Conservation (phyloP, 2,797 vertebrate genomes). For the Erpetoichthys calabaricus region DNA sequence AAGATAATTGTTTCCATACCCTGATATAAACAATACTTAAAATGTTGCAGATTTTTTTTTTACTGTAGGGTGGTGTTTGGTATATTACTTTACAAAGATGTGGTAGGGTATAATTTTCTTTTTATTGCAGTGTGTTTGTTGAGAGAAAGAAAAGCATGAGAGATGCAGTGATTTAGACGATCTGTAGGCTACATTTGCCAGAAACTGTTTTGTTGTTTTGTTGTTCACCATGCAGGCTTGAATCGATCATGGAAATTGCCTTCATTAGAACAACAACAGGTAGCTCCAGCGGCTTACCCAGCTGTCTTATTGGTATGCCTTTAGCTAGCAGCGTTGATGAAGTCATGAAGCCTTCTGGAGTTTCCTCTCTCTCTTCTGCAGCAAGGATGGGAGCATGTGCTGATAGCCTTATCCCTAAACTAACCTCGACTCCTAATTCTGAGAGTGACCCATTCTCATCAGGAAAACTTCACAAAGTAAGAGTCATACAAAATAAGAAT, state of each 20-base stretch:
- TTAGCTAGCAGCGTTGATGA: slow-evolving; percentile 3
- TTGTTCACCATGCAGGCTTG: slow-evolving; percentile 45
- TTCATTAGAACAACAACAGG: slow-evolving; percentile 63
- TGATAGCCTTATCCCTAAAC: slow-evolving; percentile 31
- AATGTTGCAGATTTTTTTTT: too few species aligned
- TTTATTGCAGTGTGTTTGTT: too few species aligned
- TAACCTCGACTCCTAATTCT: slow-evolving; percentile 29
- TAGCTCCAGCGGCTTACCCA: slow-evolving; percentile 16
- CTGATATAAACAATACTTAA: too few species aligned
- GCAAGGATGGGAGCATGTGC: background rate
- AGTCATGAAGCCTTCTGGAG: slow-evolving; percentile 16
- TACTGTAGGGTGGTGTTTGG: too few species aligned
- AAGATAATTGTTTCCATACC: too few species aligned
- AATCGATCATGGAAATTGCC: slow-evolving; percentile 73
- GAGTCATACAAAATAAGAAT: slow-evolving; percentile 1
- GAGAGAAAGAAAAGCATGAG: too few species aligned
- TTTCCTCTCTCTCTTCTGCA: slow-evolving; percentile 18
- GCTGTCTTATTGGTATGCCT: too few species aligned
- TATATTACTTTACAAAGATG: too few species aligned
- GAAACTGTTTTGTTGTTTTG: too few species aligned
- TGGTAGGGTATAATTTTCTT: too few species aligned
- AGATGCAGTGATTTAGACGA: too few species aligned
- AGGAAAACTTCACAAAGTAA: slow-evolving; percentile 38
- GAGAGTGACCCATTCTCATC: slow-evolving; percentile 36
- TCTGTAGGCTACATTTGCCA: too few species aligned